Base-by-base conservation (phyloP, 2,797 vertebrate genomes). In the Gambelia wislizenii region DNA sequence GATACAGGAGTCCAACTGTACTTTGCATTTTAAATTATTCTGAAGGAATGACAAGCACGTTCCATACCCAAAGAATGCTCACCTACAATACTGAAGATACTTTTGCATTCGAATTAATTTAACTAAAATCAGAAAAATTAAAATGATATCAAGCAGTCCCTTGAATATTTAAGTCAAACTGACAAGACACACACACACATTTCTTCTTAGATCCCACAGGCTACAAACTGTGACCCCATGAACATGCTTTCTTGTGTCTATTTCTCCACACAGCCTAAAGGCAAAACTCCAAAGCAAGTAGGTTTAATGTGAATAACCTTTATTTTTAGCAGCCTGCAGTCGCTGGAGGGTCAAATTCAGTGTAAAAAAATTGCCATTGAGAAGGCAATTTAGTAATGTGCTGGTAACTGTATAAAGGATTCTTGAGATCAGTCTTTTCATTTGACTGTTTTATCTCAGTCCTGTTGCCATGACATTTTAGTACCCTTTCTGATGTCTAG, bases 331-430 rank as follows among this genome's bases (percentile, higher is more conserved):
- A 84, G n/a, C n/a, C 69, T 22, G 25, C 83, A 84, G 6, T 72
- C 67, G 27, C 12, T 72, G 47, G 44, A 22, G 64, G 69, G 13
- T 84, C 5, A 52, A 84, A 33, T 70, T 84, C 82, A 84, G 18
- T 52, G 1, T 27, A n/a, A 49, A 74, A 83, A 83, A 67, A 64
- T 64, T 27, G 64, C 47, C 20, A 72, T 16, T 49, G 42, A 69
- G 42, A 69, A 83, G 61, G 30, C 81, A 67, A 83, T 83, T 83
- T 49, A 69, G 81, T 49, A 83, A 83, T 47, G n/a, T 30, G n/a
- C n/a, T n/a, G 47, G 69, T n/a, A n/a, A n/a, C n/a, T n/a, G n/a
- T 36, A 72, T 84, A 54, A 74, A 27, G 36, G 67, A 13, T 72
- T 74, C 42, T 33, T 56, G 69, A 74, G 22, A 54, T 72, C 47